These are phyloP conservation scores for Sus cebifrons DNA, from an alignment of 2,797 vertebrate genomes.

Conservation along the genomic window DNA sequence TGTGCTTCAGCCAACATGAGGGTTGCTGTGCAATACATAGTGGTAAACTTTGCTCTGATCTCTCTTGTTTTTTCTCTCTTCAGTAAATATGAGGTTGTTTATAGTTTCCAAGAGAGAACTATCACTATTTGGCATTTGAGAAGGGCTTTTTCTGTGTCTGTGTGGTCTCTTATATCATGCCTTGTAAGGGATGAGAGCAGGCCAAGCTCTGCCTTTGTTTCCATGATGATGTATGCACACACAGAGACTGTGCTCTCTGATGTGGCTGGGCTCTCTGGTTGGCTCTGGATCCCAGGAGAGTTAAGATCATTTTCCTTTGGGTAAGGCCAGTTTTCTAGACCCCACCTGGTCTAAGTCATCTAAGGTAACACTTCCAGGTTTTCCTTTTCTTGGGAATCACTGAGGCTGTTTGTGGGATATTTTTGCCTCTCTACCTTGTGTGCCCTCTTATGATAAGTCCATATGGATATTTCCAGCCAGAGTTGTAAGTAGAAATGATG, in stretches of 20 bases:
- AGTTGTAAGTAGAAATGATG: background rate
- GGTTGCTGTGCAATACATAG: background rate
- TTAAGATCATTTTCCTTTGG: background rate
- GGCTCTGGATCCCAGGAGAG: background rate
- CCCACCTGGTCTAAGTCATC: background rate
- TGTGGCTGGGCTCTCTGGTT: background rate
- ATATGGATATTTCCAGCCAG: background rate
- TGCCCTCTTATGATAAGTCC: background rate
- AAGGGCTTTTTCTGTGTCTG: background rate
- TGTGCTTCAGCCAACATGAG: slow-evolving; percentile 3
- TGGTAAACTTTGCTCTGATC: slow-evolving; percentile 63
- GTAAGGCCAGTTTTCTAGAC: background rate
- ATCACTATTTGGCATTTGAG: slow-evolving; percentile 10
- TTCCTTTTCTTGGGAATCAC: background rate
- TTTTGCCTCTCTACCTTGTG: background rate
- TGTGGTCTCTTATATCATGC: background rate
- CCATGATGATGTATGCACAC: background rate
- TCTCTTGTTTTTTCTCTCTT: slow-evolving; percentile 56
- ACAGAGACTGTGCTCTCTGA: background rate
- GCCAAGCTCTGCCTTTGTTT: background rate
- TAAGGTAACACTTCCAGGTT: background rate
- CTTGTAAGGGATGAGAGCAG: background rate
- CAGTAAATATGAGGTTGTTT: slow-evolving; percentile 61
- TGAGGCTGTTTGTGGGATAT: slow-evolving; percentile 15
- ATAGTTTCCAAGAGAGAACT: slow-evolving; percentile 40